Evolutionary conservation across 2,113 vertebrate genomes (phyloP).

Genomic region (Hemicordylus capensis): DNA sequence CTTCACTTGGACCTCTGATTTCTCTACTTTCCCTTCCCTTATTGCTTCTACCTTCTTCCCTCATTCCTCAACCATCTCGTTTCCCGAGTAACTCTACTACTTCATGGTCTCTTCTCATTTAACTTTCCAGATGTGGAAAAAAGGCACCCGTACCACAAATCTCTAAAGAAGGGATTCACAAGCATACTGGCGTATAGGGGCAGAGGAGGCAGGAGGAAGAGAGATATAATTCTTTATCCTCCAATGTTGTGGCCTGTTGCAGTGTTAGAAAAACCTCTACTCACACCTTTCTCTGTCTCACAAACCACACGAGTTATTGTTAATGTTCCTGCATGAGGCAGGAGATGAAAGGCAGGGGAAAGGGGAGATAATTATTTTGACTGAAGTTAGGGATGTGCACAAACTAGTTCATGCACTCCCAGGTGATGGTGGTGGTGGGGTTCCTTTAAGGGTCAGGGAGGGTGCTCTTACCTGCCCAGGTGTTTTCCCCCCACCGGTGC

Average conservation of each 20-base stretch:
- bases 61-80: background rate
- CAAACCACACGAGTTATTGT: too few species aligned
- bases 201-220: background rate
- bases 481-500: too few species aligned
- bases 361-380: constrained; percentile 32
- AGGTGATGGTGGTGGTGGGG: too few species aligned
- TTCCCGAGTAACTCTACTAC: background rate
- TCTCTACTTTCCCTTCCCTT: background rate
- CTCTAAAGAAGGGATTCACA: background rate
- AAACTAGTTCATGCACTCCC: too few species aligned
- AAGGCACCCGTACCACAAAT: background rate
- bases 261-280: too few species aligned
- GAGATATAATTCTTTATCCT: background rate
- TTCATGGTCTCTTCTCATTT: background rate
- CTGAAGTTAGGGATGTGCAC: too few species aligned
- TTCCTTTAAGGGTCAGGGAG: too few species aligned
- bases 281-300: too few species aligned
- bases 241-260: too few species aligned
- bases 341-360: background rate
- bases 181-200: background rate
- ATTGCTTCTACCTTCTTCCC: background rate
- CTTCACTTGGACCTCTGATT: background rate
- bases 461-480: too few species aligned
- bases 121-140: background rate
- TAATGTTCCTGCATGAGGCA: background rate